Evolutionary conservation across 2,797 vertebrate species (phyloP).

Genomic region (Benthosema pterotum): DNA sequence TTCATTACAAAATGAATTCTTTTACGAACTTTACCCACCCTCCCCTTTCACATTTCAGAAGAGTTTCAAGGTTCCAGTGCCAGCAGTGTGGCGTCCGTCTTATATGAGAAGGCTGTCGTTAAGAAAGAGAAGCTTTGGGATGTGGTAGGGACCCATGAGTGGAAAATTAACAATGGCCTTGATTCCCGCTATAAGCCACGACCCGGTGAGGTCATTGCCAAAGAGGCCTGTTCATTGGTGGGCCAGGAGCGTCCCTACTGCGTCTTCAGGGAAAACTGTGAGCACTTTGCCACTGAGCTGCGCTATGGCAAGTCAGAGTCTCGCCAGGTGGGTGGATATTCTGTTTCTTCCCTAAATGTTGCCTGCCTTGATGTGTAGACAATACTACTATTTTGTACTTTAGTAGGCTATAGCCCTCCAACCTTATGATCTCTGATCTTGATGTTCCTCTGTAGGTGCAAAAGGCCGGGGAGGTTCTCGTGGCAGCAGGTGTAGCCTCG

Average conservation of each 20-base stretch:
- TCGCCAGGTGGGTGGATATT: constrained; percentile 76
- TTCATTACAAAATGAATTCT: no score
- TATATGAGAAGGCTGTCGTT: constrained; percentile 81
- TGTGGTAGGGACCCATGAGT: constrained; percentile 74
- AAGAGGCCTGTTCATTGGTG: constrained; percentile 68
- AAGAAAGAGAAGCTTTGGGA: constrained; percentile 79
- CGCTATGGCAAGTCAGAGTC: constrained; percentile 84
- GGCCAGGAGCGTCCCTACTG: constrained; percentile 77
- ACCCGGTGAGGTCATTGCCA: constrained; percentile 63
- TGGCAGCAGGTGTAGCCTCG: constrained; percentile 22
- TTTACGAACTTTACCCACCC: no score
- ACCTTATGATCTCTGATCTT: no score
- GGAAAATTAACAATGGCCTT: constrained; percentile 83
- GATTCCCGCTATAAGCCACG: constrained; percentile 73
- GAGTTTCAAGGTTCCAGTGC: constrained; percentile 69
- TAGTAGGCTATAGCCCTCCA: no score
- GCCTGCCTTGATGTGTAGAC: not conserved
- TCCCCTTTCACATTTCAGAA: constrained; percentile 51
- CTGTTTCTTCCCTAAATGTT: no score
- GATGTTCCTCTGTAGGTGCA: constrained; percentile 63
- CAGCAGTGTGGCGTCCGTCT: constrained; percentile 83
- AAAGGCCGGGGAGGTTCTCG: constrained; percentile 40
- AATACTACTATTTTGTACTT: not conserved
- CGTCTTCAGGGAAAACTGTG: constrained; percentile 83
- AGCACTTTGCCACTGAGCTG: constrained; percentile 87